Base-by-base conservation (phyloP, 2,113 vertebrate genomes). In the Chaetorhynchus papuensis region DNA sequence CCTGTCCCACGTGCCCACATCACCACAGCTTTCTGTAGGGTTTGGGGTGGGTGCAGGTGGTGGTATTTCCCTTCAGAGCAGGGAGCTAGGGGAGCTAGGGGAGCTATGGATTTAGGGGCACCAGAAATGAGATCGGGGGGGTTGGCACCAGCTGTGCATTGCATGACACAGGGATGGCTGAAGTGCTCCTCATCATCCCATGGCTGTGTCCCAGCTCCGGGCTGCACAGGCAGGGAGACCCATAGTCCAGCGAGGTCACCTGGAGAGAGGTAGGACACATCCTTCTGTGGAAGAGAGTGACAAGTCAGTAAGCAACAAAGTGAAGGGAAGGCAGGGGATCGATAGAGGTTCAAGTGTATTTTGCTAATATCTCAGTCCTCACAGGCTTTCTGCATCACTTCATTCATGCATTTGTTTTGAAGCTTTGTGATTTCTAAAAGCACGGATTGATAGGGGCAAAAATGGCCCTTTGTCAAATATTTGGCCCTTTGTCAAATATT, bases 201-300 rank as follows among this genome's bases (percentile, higher is more conserved):
- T 42, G 12, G 42, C 44, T 69, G 31, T 16, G 59, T 35, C 26
- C 23, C 3, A 6, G 53, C 28, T 64, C 39, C 53, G 20, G 24
- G 33, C 35, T 76, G 26, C 13, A 8, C 8, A 31, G 60, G 23
- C 39, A 47, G 33, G 27, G 24, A 89, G 13, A 74, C 5, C 13
- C 4, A 0, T 4, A 53, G 21, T 21, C 31, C 45, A 71, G 41
- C 0, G 0, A 42, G 31, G 27, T 39, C 60, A 60, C 37, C 56
- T 70, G 49, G 47, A 65, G 31, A 54, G 65, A 85, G 13, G 15
- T 22, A 28, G 28, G 49, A 72, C n/a, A 41, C 1, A 7, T 27
- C 6, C 45, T 70, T 76, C 57, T 49, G 31, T 69, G 44, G 53
- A 50, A 91, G 74, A 61, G 31, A 39, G 11, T 8, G 5, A 33